phyloP scores from a whole-genome alignment of 2,888 invertebrate species.

The Ochropleura leucogaster region DNA sequence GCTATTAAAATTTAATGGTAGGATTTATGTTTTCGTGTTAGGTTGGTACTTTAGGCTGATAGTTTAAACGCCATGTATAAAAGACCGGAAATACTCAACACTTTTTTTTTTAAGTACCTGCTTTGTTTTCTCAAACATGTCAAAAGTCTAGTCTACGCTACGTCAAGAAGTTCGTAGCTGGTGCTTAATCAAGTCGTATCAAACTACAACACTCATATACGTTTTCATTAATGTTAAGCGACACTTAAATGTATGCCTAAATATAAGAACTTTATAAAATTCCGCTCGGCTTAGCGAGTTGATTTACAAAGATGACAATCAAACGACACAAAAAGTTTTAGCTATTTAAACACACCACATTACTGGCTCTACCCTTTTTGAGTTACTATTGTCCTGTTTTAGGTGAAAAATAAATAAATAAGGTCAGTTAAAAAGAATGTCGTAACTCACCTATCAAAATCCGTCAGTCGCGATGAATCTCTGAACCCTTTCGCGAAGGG shows the following conservation, averaged over 20 bases:
- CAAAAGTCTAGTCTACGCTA: background rate
- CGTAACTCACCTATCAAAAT: slow-evolving; percentile 94
- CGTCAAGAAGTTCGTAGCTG: background rate
- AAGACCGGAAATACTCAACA: background rate
- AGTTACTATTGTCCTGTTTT: background rate
- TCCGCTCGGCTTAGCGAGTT: background rate
- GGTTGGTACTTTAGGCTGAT: slow-evolving; percentile 18
- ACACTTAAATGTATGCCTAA: background rate
- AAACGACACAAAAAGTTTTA: background rate
- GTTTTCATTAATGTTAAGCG: background rate
- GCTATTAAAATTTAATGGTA: slow-evolving; percentile 59
- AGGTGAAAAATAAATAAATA: background rate
- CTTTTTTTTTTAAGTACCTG: background rate
- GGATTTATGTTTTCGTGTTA: slow-evolving; percentile 49
- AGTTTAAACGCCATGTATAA: slow-evolving; percentile 1
- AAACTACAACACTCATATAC: background rate
- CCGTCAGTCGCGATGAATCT: slow-evolving; percentile 98
- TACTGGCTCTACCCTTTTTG: background rate
- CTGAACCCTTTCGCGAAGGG: slow-evolving; percentile 99
- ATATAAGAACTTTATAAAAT: background rate
- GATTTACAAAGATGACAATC: background rate
- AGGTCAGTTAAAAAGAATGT: background rate
- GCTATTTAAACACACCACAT: background rate
- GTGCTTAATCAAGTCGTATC: background rate
- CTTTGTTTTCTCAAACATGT: background rate